These are phyloP conservation scores for Biston stratarius DNA, from an alignment of 2,888 invertebrate genomes.

Conservation along the genomic window DNA sequence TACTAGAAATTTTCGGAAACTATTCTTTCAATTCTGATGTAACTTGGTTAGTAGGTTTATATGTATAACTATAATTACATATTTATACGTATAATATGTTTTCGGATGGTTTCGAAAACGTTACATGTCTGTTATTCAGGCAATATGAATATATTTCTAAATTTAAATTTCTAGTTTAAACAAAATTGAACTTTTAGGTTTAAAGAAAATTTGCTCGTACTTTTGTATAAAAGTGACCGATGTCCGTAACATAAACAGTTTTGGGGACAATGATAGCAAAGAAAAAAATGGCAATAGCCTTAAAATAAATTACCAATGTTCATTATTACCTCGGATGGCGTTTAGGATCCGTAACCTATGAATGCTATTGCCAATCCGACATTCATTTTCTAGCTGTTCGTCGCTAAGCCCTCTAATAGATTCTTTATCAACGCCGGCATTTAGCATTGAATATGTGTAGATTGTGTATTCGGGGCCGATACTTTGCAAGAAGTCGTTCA, in stretches of 20 bases:
- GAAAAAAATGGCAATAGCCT: too few relatives aligned
- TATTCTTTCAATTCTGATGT: neutral
- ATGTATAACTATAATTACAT: neutral
- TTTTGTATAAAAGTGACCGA: too few relatives aligned
- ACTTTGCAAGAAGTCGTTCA: constrained; percentile 93
- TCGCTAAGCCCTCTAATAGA: constrained; percentile 95
- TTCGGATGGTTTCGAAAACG: too few relatives aligned
- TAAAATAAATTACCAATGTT: constrained; percentile 1
- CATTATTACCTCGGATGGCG: constrained; percentile 89
- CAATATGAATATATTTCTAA: too few relatives aligned
- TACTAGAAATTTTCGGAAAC: neutral
- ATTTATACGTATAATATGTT: too few relatives aligned
- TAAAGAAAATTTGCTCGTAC: too few relatives aligned
- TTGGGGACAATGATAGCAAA: too few relatives aligned
- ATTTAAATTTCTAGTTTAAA: too few relatives aligned
- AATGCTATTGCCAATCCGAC: constrained; percentile 97
- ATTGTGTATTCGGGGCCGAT: constrained; percentile 96
- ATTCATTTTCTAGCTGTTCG: constrained; percentile 96
- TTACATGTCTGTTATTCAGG: too few relatives aligned
- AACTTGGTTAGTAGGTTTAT: neutral
- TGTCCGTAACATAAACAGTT: too few relatives aligned
- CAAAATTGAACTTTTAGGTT: too few relatives aligned
- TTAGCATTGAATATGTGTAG: constrained; percentile 98
- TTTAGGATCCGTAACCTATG: constrained; percentile 96
- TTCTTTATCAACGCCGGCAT: constrained; percentile 97